A percentile compares a stretch with the other conserved stretches of the same genome.
Evolutionary conservation across 2,888 invertebrate species (phyloP).

Genomic region (Cephus rjabovi): DNA sequence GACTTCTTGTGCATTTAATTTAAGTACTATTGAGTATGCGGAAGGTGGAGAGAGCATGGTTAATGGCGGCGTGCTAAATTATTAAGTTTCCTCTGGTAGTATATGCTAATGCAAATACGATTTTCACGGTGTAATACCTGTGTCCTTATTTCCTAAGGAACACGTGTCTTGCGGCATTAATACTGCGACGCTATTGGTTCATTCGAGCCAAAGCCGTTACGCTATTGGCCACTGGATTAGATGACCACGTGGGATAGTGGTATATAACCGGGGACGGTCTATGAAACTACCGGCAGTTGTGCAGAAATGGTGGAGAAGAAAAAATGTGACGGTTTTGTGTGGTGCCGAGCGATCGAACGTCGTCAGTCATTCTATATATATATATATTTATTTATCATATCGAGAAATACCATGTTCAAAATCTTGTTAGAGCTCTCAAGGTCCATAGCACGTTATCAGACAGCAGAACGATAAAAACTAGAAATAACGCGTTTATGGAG

Average conservation of each 20-base stretch:
- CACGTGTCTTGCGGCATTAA: constrained; percentile 52
- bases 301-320: constrained; percentile 44
- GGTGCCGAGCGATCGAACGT: constrained; percentile 20
- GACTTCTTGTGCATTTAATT: no score
- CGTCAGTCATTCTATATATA: background rate
- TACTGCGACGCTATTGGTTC: constrained; percentile 49
- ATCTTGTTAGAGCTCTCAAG: no score
- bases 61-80: no score
- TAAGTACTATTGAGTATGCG: no score
- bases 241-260: constrained; percentile 63
- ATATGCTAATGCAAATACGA: constrained; percentile 34
- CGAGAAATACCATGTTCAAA: no score
- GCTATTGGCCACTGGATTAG: constrained; percentile 61
- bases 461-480: no score
- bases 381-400: background rate
- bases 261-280: constrained; percentile 63
- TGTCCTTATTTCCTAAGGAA: constrained; percentile 58
- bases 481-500: no score
- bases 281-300: constrained; percentile 60
- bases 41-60: no score
- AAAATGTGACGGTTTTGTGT: constrained; percentile 39
- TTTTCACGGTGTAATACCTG: constrained; percentile 47
- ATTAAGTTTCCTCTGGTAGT: no score
- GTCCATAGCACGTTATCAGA: no score
- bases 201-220: constrained; percentile 34